Conservation (phyloP, 2,113 vertebrate genomes). For the Macquaria australasica region DNA sequence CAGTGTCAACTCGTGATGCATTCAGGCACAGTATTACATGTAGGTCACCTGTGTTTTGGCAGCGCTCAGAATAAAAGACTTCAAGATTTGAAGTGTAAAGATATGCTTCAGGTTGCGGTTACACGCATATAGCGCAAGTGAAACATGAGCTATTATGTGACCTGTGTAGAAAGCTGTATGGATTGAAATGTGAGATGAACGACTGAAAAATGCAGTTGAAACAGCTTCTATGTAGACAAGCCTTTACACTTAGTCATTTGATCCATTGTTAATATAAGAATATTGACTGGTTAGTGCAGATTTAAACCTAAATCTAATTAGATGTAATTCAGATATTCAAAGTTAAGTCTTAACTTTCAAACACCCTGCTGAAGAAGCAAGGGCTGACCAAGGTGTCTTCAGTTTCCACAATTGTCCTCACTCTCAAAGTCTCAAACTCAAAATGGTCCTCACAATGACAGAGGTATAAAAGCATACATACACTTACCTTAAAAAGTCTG, state of each 20-base stretch:
- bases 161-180: background rate
- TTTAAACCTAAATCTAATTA: constrained; percentile 2
- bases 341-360: background rate
- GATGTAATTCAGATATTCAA: background rate
- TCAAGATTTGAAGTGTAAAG: background rate
- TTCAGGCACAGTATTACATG: background rate
- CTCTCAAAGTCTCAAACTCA: background rate
- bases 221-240: background rate
- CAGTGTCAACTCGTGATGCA: background rate
- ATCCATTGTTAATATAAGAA: background rate
- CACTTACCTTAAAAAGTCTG: constrained; percentile 15
- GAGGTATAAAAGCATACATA: background rate
- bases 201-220: background rate
- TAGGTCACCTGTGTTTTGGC: background rate
- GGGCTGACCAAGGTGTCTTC: background rate
- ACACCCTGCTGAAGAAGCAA: background rate
- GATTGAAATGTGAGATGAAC: background rate
- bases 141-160: background rate
- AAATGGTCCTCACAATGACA: background rate
- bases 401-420: background rate
- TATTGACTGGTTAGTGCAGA: background rate
- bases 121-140: background rate
- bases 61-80: too few relatives aligned
- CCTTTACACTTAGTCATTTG: background rate
- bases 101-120: background rate